Conservation (phyloP, 2,113 vertebrate species). For the Pavo muticus region DNA sequence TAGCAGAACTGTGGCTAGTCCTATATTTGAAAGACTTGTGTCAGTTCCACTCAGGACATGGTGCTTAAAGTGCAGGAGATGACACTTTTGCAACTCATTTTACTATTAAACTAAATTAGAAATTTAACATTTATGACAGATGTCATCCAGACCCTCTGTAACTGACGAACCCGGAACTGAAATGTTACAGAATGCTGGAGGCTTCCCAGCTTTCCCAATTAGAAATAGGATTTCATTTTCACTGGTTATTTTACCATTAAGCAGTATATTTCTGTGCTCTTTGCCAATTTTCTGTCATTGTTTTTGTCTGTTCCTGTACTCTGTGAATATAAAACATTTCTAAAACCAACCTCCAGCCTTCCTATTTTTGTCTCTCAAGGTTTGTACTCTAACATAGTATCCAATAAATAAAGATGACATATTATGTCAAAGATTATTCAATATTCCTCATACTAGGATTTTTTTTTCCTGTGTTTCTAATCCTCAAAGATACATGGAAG, state of each 20-base stretch:
- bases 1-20: neutral
- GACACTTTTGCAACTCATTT: neutral
- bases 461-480: neutral
- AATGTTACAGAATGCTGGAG: constrained; percentile 17
- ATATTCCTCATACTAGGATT: neutral
- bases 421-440: neutral
- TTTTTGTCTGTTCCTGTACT: neutral
- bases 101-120: constrained; percentile 29
- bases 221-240: neutral
- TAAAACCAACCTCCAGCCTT: neutral
- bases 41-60: neutral
- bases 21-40: neutral
- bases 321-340: neutral
- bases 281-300: neutral
- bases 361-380: neutral
- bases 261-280: neutral
- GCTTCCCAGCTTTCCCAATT: constrained; percentile 11
- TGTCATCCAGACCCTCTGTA: neutral
- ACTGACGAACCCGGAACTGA: constrained; percentile 15
- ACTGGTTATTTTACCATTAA: neutral
- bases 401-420: neutral
- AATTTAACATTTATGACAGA: constrained; percentile 20
- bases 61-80: neutral
- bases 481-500: neutral
- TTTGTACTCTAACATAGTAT: neutral